These are phyloP conservation scores for Zaprionus kolodkinae DNA, from an alignment of 1,140 invertebrate genomes.

Conservation along the genomic window DNA sequence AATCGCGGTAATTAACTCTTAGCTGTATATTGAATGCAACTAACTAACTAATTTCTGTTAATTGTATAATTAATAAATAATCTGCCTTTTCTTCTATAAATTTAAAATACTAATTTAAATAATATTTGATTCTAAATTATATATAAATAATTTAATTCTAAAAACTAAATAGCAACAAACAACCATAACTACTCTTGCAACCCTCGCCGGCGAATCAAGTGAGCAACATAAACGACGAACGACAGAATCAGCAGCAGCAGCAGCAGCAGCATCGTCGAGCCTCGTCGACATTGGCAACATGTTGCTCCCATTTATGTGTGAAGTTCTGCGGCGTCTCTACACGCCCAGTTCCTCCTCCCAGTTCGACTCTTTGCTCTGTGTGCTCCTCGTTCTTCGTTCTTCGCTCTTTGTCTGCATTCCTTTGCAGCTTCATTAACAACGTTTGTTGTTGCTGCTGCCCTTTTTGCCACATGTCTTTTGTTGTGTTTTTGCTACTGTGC, in stretches of 20 bases:
- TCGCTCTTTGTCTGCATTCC: slow-evolving; percentile 69
- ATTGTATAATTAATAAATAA: too few species aligned
- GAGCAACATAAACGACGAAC: slow-evolving; percentile 3
- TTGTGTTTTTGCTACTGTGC: slow-evolving; percentile 76
- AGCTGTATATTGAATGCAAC: too few species aligned
- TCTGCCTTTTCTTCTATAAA: background rate
- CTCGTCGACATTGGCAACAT: slow-evolving; percentile 62
- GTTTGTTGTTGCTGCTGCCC: slow-evolving; percentile 56
- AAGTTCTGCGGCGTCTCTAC: slow-evolving; percentile 53
- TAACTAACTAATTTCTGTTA: too few species aligned
- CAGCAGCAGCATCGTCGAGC: slow-evolving; percentile 1
- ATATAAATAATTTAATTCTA: background rate
- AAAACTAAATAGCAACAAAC: background rate
- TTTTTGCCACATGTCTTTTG: slow-evolving; percentile 72
- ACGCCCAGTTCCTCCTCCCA: slow-evolving; percentile 49
- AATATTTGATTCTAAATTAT: too few species aligned
- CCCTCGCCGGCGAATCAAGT: background rate
- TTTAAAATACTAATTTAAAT: background rate
- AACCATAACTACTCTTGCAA: background rate
- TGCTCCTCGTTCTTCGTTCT: slow-evolving; percentile 18
- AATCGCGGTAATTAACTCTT: too few species aligned
- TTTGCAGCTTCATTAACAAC: slow-evolving; percentile 81
- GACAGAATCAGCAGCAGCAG: background rate
- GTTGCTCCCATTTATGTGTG: slow-evolving; percentile 82
- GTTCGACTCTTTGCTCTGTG: slow-evolving; percentile 28